Percentiles rank a stretch among this genome's conserved stretches.
Evolutionary conservation across 1,140 invertebrate genomes (phyloP).

Genomic region (Hylaeus anthracinus): DNA sequence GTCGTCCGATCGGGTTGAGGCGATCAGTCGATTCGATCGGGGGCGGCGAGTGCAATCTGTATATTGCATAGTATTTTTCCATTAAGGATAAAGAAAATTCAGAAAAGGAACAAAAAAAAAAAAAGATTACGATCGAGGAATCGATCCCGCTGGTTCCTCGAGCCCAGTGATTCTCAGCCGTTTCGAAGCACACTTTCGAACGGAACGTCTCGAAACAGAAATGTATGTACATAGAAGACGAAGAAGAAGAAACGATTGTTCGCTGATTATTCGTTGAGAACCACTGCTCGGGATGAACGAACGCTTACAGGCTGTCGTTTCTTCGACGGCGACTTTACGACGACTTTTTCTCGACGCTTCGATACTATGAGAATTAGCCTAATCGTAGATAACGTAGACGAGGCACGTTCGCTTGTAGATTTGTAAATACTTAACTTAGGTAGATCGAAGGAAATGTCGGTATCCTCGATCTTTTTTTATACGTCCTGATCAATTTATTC

Average conservation of each 20-base stretch:
- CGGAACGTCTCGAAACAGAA: background rate
- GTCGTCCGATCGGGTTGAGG: too few relatives aligned
- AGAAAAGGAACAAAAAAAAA: background rate
- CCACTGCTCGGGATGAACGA: background rate
- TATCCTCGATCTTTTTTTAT: constrained; percentile 37
- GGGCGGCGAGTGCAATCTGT: constrained; percentile 13
- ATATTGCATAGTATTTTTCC: constrained; percentile 61
- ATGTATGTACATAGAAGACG: background rate
- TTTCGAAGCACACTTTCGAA: background rate
- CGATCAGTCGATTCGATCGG: constrained; percentile 14
- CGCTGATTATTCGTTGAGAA: background rate
- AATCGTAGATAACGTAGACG: constrained; percentile 39
- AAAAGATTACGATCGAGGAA: background rate
- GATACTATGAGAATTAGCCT: constrained; percentile 26
- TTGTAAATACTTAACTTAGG: constrained; percentile 52
- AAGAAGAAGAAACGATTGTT: background rate
- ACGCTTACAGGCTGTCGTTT: background rate
- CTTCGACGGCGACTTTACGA: background rate
- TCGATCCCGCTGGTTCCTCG: background rate
- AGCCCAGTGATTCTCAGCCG: background rate
- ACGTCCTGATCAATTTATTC: background rate
- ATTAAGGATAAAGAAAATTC: constrained; percentile 33
- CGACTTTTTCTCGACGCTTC: constrained; percentile 19
- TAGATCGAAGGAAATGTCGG: constrained; percentile 36
- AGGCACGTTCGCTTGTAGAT: constrained; percentile 63